phyloP scores from a whole-genome alignment of 2,113 vertebrate species.

The Trinectes maculatus region DNA sequence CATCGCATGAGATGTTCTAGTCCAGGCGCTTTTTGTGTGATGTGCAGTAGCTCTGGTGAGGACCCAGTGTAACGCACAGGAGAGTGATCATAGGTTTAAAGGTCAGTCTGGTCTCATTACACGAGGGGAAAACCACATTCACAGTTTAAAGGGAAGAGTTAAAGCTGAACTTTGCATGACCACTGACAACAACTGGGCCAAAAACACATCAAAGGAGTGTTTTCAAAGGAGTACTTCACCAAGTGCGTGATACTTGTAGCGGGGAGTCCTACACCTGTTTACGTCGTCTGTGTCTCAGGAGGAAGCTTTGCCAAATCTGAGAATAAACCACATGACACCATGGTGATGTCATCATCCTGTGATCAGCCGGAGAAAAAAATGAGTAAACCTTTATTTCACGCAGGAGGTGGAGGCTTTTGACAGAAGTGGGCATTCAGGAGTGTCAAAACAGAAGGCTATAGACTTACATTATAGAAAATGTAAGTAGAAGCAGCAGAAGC shows the following conservation, averaged over 20 bases:
- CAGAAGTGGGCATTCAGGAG: neutral
- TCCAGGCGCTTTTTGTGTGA: too few species aligned
- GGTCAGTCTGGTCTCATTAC: neutral
- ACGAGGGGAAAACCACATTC: neutral
- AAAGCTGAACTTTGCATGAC: neutral
- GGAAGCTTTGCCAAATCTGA: neutral
- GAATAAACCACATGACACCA: conserved; percentile 36
- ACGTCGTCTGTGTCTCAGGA: neutral
- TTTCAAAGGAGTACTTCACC: neutral
- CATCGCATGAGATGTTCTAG: neutral
- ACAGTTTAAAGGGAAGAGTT: neutral
- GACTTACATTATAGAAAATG: neutral
- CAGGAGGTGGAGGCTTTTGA: neutral
- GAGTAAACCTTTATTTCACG: neutral
- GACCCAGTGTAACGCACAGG: too few species aligned
- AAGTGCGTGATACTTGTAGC: neutral
- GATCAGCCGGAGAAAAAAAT: too few species aligned
- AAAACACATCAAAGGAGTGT: neutral
- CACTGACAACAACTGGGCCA: neutral
- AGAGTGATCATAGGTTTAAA: neutral
- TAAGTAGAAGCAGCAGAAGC: neutral
- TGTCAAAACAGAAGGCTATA: neutral
- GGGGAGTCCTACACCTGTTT: too few species aligned
- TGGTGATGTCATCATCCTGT: conserved; percentile 20
- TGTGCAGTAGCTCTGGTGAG: neutral